Base-by-base conservation (phyloP, 2,888 invertebrate genomes). In the Drosophila anomalipes region DNA sequence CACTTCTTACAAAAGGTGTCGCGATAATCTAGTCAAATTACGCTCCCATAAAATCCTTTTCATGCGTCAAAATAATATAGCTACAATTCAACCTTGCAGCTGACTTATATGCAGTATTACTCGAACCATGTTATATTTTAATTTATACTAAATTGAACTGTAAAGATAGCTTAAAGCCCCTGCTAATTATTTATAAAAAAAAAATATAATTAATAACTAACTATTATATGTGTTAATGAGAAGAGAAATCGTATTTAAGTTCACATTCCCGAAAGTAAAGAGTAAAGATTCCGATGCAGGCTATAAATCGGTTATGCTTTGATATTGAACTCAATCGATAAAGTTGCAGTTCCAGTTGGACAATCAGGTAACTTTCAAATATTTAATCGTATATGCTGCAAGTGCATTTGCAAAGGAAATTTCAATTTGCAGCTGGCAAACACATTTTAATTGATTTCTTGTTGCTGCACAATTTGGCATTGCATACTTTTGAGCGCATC, bases 401-500 rank as follows among this genome's bases (percentile, higher is more conserved):
- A 56, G 12, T 56, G 51, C 28, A 41, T 22, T 68, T 60, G n/a
- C 6, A 12, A 30, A 30, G 32, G 16, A 14, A 22, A 70, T 62
- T 79, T 68, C 32, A n/a, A 33, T 44, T 32, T 56, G 16, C 69
- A 54, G 49, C 75, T 41, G 58, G 68, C 69, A 57, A 61, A 61
- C 16, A 44, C 9, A 1, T 54, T 70, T 67, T 32, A 6, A n/a
- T 52, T 33, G 58, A 51, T 57, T 35, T 35, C 35, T 16, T 32
- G 49, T 19, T 44, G 51, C 44, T 16, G 39, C 19, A 33, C 26
- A 37, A 41, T 56, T 65, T 71, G 26, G 12, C 19, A 47, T 53
- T 73, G 82, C 79, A 83, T 77, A 86, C 88, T 88, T 82, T 88
- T 61, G 59, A 49, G 83, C 54, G 67, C 52, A 26, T 26, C 6